Base-by-base conservation (phyloP, 2,888 invertebrate species). In the Chrysolina haemoptera region DNA sequence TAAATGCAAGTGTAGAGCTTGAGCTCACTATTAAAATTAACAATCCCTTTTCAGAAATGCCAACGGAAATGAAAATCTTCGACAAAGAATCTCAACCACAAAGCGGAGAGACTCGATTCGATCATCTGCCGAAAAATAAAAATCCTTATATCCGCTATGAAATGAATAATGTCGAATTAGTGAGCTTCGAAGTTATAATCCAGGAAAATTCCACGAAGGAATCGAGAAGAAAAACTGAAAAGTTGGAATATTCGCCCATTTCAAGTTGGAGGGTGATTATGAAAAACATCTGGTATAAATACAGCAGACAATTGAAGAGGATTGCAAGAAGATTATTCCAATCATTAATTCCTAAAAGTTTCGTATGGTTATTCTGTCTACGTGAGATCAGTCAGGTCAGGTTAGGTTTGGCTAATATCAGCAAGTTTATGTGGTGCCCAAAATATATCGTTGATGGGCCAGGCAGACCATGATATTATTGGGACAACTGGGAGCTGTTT, bases 111-210 rank as follows among this genome's bases (percentile, higher is more conserved):
- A 22, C 35, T 16, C 27, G 12, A 59, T 27, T 35, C 27, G 59
- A 59, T 59, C 27, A 59, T 59, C 59, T 59, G n/a, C 27, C 27
- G n/a, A 35, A 59, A 27, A 59, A 59, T 59, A 27, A 59, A 59
- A 59, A 59, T 59, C 59, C 35, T 35, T n/a, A 59, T 35, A 59
- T 59, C 59, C 59, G 59, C n/a, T 59, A 59, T 14, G 68, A 59
- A 68, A 55, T 68, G 55, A 41, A 68, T 55, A 68, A 59, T 68
- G 53, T 68, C 68, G 59, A 59, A 59, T 59, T 59, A 59, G 59
- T 35, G 59, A 27, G n/a, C 27, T 14, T 16, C 27, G 16, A 14
- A 14, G 76, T 12, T 18, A 53, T 53, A 53, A 11, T 53, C 20
- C 20, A 5, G 11, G 18, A 22, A 12, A 53, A 53, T 53, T 18